Evolutionary conservation across 2,797 vertebrate genomes (phyloP).

Genomic region (Pterois miles): DNA sequence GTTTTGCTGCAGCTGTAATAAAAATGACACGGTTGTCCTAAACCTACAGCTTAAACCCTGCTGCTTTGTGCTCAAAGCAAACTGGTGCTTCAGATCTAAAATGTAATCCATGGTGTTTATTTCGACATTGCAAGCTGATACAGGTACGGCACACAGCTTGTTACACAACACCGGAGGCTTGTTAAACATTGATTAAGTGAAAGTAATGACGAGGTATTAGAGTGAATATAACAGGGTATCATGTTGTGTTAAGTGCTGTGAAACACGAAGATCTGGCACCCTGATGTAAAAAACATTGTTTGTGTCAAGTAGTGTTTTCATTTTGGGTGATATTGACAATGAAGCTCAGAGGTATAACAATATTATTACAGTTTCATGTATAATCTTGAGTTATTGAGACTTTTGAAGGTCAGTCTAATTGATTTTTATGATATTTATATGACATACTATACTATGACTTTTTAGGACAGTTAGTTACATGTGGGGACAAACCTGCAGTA

Average conservation of each 20-base stretch:
- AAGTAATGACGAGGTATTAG: constrained; percentile 43
- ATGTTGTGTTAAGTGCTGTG: neutral
- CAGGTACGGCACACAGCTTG: constrained; percentile 1
- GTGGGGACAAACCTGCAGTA: too few species aligned
- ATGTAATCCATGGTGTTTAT: constrained; percentile 40
- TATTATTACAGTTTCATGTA: neutral
- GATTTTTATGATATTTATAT: neutral
- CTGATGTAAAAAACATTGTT: neutral
- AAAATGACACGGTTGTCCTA: neutral
- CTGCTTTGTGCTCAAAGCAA: neutral
- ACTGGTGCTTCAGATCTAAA: constrained; percentile 20
- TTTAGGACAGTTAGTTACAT: too few species aligned
- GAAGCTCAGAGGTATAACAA: neutral
- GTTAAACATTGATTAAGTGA: constrained; percentile 75
- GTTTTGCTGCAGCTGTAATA: neutral
- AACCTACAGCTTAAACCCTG: neutral
- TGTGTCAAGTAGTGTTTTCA: neutral
- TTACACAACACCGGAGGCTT: constrained; percentile 61
- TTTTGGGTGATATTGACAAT: neutral
- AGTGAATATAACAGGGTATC: constrained; percentile 28
- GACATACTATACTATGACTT: too few species aligned
- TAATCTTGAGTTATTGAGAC: neutral
- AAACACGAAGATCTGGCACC: neutral
- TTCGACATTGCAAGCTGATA: constrained; percentile 42
- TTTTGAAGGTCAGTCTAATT: neutral